These are phyloP conservation scores for Mus spicilegus DNA, from an alignment of 2,113 vertebrate species.

Conservation along the genomic window DNA sequence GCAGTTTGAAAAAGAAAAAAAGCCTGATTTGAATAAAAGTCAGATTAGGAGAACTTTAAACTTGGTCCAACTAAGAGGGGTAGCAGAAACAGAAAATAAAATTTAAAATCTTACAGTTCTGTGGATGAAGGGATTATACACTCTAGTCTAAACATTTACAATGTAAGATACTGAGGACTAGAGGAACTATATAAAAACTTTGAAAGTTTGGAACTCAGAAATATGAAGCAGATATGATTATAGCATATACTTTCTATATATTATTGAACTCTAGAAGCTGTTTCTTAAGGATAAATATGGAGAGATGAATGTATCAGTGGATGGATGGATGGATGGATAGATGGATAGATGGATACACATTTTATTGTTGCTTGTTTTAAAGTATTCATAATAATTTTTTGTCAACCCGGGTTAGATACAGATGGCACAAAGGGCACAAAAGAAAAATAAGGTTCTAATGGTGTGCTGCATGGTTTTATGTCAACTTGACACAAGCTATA, in stretches of 20 bases:
- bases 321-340: not conserved
- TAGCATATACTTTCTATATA: not conserved
- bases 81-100: not conserved
- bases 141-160: not conserved
- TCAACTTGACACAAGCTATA: not conserved
- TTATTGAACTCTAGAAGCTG: not conserved
- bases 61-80: constrained; percentile 2
- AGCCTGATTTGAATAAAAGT: not conserved
- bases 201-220: constrained; percentile 1
- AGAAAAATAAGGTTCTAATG: not conserved
- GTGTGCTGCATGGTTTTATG: not conserved
- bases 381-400: not conserved
- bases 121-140: not conserved
- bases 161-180: not conserved
- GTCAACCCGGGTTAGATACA: not conserved
- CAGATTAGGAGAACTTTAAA: not conserved
- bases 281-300: not conserved
- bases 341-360: not conserved
- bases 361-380: not conserved
- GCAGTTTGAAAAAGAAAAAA: not conserved
- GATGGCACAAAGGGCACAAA: not conserved
- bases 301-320: not conserved
- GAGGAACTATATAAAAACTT: not conserved
- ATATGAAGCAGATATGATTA: constrained; percentile 2
- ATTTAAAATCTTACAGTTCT: not conserved